Conservation (phyloP, 30 jellyfish, hydroid and myxozoan species). For the Aurelia sp. region DNA sequence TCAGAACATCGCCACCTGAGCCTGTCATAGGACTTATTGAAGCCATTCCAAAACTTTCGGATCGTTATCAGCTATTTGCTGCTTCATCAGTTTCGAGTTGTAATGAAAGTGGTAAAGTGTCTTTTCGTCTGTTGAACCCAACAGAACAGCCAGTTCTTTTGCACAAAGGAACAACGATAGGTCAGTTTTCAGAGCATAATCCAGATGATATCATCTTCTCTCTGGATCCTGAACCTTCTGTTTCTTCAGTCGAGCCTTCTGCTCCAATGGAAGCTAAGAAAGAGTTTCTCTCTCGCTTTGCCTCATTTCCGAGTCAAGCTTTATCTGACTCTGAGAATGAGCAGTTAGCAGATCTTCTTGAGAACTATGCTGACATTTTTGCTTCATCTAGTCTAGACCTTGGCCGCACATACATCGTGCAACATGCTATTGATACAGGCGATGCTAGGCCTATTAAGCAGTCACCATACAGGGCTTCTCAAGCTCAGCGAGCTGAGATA, state of each 20-base stretch:
- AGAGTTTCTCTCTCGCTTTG: neutral
- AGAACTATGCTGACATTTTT: neutral
- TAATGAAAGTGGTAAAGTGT: constrained; percentile 10
- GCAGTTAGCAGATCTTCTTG: constrained; percentile 6
- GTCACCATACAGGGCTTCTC: constrained; percentile 25
- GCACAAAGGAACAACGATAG: neutral
- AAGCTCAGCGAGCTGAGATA: constrained; percentile 4
- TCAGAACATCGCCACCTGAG: too few relatives aligned
- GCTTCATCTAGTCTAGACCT: constrained; percentile 10
- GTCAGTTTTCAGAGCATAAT: too few relatives aligned
- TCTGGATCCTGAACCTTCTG: too few relatives aligned
- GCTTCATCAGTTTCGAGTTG: too few relatives aligned
- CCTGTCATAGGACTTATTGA: too few relatives aligned
- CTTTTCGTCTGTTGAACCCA: constrained; percentile 1
- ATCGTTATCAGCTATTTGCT: too few relatives aligned
- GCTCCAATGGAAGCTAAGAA: too few relatives aligned
- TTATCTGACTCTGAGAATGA: constrained; percentile 1
- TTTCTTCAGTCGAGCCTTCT: too few relatives aligned
- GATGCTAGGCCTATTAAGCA: constrained; percentile 47
- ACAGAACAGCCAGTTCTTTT: neutral
- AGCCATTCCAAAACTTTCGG: too few relatives aligned
- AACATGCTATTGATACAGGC: constrained; percentile 44
- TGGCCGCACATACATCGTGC: constrained; percentile 21
- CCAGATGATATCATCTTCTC: too few relatives aligned
- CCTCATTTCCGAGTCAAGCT: neutral